These are phyloP conservation scores for Apamea epomidion DNA, from an alignment of 2,888 invertebrate genomes.

Conservation along the genomic window DNA sequence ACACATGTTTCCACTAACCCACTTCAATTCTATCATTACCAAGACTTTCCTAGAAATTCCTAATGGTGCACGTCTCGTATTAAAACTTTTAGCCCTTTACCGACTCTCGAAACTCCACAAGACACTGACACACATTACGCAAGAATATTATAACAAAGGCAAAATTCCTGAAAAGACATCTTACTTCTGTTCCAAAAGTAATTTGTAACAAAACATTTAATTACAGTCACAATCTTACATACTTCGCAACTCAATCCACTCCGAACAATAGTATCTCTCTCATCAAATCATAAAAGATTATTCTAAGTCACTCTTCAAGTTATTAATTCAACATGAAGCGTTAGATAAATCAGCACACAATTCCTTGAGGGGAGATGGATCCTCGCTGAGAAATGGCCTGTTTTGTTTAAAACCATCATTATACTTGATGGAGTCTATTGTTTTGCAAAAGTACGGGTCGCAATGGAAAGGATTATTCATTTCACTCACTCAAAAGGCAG, in stretches of 20 bases:
- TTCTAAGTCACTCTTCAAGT: conserved; percentile 75
- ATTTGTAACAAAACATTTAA: conserved; percentile 58
- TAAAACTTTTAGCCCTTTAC: conserved; percentile 39
- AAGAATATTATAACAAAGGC: conserved; percentile 35
- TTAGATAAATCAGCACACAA: conserved; percentile 78
- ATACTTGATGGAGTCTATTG: conserved; percentile 88
- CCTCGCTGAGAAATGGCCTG: conserved; percentile 80
- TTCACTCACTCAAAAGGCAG: conserved; percentile 81
- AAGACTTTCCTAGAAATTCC: neutral
- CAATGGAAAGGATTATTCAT: conserved; percentile 88
- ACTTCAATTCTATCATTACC: neutral
- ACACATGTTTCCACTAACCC: neutral
- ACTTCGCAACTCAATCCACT: conserved; percentile 64
- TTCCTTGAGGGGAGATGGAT: conserved; percentile 73
- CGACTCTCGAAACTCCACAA: conserved; percentile 30
- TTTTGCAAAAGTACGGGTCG: conserved; percentile 80
- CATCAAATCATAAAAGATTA: conserved; percentile 72
- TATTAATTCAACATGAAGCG: conserved; percentile 78
- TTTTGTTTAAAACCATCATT: conserved; percentile 88
- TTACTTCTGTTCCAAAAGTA: conserved; percentile 51
- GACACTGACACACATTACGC: conserved; percentile 29
- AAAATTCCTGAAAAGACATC: conserved; percentile 30
- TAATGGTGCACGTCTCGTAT: conserved; percentile 27
- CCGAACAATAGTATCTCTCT: conserved; percentile 70
- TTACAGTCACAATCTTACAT: conserved; percentile 51